Evolutionary conservation across 2,888 invertebrate genomes (phyloP).

Genomic region (Torymus texanus): DNA sequence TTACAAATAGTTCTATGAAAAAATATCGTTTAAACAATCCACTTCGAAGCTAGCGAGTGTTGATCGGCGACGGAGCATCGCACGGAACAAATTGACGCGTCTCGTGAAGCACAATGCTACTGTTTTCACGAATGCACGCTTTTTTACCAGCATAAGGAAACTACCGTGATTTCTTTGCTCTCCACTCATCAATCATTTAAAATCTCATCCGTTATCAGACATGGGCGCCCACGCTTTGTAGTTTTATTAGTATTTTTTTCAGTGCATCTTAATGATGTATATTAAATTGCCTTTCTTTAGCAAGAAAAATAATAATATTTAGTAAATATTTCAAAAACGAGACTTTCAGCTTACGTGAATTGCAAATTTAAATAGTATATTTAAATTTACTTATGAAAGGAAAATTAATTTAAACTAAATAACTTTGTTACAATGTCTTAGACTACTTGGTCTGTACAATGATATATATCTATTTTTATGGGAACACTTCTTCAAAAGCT

Average conservation of each 20-base stretch:
- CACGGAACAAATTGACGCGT: slow-evolving; percentile 40
- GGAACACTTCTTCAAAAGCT: slow-evolving; percentile 20
- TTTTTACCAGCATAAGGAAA: slow-evolving; percentile 20
- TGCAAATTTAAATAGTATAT: slow-evolving; percentile 1
- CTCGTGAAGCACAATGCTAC: neutral
- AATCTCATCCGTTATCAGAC: slow-evolving; percentile 24
- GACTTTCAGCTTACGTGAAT: slow-evolving; percentile 17
- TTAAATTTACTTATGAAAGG: neutral
- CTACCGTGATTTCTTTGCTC: slow-evolving; percentile 12
- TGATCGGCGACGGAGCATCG: slow-evolving; percentile 19
- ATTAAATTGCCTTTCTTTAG: too few relatives aligned
- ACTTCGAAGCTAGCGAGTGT: slow-evolving; percentile 37
- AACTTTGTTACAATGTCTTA: slow-evolving; percentile 19
- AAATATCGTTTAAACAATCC: slow-evolving; percentile 50
- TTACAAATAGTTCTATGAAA: slow-evolving; percentile 51
- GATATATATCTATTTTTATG: slow-evolving; percentile 10
- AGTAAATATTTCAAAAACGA: slow-evolving; percentile 45
- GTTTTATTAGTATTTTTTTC: too few relatives aligned
- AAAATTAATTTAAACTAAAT: slow-evolving; percentile 14
- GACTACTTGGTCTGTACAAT: slow-evolving; percentile 27
- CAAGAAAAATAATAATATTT: neutral
- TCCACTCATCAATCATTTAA: neutral
- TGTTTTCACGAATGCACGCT: neutral
- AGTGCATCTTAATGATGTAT: too few relatives aligned
- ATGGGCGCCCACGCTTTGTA: slow-evolving; percentile 13